Percentiles rank a stretch among this genome's conserved stretches.
Evolutionary conservation across 2,888 invertebrate species (phyloP).

Genomic region (Boloria selene): DNA sequence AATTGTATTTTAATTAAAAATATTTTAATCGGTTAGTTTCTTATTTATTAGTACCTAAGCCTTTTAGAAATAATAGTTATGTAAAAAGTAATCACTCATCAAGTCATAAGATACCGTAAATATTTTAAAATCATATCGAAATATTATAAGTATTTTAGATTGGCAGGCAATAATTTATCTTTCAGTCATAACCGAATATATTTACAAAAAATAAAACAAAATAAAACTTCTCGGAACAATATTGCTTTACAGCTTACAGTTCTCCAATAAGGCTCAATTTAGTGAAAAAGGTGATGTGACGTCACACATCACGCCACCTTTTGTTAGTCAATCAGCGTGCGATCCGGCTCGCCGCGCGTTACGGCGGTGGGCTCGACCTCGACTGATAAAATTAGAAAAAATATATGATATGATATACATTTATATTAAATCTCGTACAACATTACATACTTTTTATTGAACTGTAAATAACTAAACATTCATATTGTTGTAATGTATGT

Average conservation of each 20-base stretch:
- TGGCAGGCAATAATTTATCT: constrained; percentile 11
- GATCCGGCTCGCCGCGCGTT: constrained; percentile 65
- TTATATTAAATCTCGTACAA: constrained; percentile 1
- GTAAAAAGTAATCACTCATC: no score
- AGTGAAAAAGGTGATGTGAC: constrained; percentile 76
- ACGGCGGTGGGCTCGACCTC: constrained; percentile 45
- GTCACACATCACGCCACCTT: constrained; percentile 82
- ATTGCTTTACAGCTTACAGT: constrained; percentile 31
- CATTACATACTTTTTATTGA: neutral
- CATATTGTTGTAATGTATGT: no score
- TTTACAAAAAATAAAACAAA: constrained; percentile 24
- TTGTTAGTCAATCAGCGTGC: constrained; percentile 71
- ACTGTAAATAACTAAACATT: no score
- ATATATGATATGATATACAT: constrained; percentile 16
- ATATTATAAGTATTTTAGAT: constrained; percentile 16
- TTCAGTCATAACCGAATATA: constrained; percentile 9
- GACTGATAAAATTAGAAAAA: constrained; percentile 39
- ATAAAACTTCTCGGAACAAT: constrained; percentile 23
- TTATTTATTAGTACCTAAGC: no score
- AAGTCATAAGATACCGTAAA: no score
- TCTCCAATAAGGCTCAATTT: constrained; percentile 62
- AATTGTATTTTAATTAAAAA: no score
- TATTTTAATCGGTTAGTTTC: no score
- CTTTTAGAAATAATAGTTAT: no score
- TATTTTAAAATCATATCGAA: neutral